Conservation (phyloP, 2,888 invertebrate genomes). For the Homarus gammarus region DNA sequence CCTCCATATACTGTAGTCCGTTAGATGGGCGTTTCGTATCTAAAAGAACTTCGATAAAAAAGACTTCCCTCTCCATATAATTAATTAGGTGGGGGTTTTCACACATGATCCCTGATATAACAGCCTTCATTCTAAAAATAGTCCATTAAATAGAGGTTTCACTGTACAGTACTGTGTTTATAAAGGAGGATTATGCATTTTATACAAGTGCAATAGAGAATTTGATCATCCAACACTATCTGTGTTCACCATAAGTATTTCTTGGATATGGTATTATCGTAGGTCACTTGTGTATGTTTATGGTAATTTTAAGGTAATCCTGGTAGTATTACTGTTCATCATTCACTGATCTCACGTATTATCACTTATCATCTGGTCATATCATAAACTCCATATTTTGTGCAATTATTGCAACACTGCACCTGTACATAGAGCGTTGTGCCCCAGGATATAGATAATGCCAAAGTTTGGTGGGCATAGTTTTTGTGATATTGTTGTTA, state of each 20-base stretch:
- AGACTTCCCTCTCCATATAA: too few relatives aligned
- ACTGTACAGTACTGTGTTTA: not conserved
- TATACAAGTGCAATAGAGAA: not conserved
- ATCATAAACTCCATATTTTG: not conserved
- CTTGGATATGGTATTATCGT: not conserved
- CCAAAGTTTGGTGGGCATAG: slow-evolving; percentile 52
- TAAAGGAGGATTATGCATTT: not conserved
- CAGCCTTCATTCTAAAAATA: too few relatives aligned
- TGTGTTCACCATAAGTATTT: not conserved
- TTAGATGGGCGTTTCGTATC: too few relatives aligned
- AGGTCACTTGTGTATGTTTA: not conserved
- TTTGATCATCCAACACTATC: not conserved
- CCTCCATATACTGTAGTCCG: too few relatives aligned
- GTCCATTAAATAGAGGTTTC: too few relatives aligned
- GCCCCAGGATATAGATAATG: slow-evolving; percentile 40
- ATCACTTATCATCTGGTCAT: not conserved
- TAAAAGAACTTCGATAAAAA: too few relatives aligned
- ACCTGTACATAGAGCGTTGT: slow-evolving; percentile 2
- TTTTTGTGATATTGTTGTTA: slow-evolving; percentile 70
- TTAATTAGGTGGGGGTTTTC: too few relatives aligned
- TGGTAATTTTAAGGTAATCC: not conserved
- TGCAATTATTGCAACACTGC: not conserved
- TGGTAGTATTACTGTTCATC: not conserved
- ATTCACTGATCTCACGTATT: slow-evolving; percentile 1
- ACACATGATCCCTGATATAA: too few relatives aligned